phyloP scores from a whole-genome alignment of 1,140 invertebrate genomes.

The Helicoverpa armigera region DNA sequence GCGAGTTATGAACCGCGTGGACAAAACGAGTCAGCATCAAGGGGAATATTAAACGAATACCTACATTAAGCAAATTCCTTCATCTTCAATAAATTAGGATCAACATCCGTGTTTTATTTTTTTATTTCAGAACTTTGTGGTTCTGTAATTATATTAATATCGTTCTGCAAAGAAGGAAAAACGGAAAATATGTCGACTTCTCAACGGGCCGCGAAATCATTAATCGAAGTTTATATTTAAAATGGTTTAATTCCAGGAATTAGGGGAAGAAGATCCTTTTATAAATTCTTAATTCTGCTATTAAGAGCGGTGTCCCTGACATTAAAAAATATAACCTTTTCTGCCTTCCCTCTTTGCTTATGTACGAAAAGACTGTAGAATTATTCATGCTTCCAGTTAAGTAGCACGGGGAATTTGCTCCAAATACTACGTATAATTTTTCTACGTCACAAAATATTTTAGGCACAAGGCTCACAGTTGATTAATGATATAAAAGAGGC shows the following conservation, averaged over 20 bases:
- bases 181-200: background rate
- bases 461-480: background rate
- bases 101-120: background rate
- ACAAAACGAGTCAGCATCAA: background rate
- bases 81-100: slow-evolving; percentile 19
- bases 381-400: background rate
- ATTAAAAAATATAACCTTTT: slow-evolving; percentile 9
- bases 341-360: slow-evolving; percentile 5
- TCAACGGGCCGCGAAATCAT: background rate
- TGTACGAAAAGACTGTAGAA: background rate
- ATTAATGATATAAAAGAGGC: slow-evolving; percentile 2
- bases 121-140: slow-evolving; percentile 7
- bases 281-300: slow-evolving; percentile 31
- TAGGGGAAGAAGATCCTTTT: slow-evolving; percentile 2
- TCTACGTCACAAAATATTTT: background rate
- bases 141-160: background rate
- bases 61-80: slow-evolving; percentile 3
- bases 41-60: background rate
- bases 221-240: slow-evolving; percentile 32
- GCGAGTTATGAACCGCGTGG: background rate
- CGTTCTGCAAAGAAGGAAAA: background rate
- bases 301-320: background rate
- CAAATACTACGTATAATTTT: background rate
- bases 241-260: slow-evolving; percentile 24
- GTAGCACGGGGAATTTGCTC: background rate